Evolutionary conservation across 2,113 vertebrate species (phyloP).

Genomic region (Ictalurus punctatus): DNA sequence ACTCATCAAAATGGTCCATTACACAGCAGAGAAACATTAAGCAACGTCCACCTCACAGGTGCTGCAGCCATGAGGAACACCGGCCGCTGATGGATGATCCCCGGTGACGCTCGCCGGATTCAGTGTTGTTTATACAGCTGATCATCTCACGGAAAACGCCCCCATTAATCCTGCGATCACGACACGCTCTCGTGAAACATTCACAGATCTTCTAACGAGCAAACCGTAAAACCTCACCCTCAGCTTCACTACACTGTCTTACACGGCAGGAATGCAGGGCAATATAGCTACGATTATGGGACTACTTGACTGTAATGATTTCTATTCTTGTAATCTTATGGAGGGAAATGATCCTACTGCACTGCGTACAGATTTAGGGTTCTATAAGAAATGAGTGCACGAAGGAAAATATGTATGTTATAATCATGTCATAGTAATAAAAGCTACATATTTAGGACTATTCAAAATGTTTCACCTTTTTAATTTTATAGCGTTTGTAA

Average conservation of each 20-base stretch:
- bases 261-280: background rate
- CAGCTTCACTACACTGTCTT: background rate
- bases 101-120: constrained; percentile 21
- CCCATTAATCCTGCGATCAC: background rate
- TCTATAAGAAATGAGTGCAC: background rate
- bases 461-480: background rate
- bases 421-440: background rate
- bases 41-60: constrained; percentile 47
- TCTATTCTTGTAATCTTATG: background rate
- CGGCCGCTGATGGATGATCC: constrained; percentile 43
- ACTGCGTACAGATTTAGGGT: background rate
- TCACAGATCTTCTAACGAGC: background rate
- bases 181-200: background rate
- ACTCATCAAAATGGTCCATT: constrained; percentile 61
- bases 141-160: background rate
- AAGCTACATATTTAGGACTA: background rate
- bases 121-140: constrained; percentile 38
- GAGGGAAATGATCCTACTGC: background rate
- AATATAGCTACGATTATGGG: background rate
- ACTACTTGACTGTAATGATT: background rate
- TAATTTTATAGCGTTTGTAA: background rate
- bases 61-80: constrained; percentile 33
- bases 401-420: background rate
- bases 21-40: constrained; percentile 55
- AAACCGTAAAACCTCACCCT: background rate